These are phyloP conservation scores for Mustela nigripes DNA, from an alignment of 2,113 vertebrate genomes.

Conservation along the genomic window DNA sequence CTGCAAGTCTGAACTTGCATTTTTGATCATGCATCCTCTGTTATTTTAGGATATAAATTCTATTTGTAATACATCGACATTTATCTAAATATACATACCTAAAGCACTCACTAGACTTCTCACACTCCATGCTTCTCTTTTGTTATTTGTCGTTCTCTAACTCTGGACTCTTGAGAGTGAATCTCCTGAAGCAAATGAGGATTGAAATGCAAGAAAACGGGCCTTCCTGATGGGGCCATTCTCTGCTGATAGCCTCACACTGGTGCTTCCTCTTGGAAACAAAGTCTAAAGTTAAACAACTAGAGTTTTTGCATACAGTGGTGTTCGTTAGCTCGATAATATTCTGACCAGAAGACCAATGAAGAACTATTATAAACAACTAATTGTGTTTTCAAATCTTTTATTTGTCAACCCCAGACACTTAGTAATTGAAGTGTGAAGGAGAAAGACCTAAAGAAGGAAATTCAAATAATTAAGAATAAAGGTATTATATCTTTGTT, in stretches of 20 bases:
- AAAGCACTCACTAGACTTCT: neutral
- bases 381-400: neutral
- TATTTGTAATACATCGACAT: neutral
- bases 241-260: neutral
- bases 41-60: neutral
- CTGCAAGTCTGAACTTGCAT: neutral
- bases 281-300: neutral
- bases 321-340: neutral
- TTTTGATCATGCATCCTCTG: slow-evolving; percentile 57
- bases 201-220: neutral
- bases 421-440: slow-evolving; percentile 23
- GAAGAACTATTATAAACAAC: neutral
- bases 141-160: neutral
- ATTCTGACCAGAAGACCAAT: neutral
- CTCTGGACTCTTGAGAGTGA: neutral
- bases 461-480: slow-evolving; percentile 47
- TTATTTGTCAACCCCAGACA: neutral
- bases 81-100: neutral
- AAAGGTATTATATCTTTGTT: neutral
- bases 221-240: slow-evolving; percentile 1
- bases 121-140: neutral
- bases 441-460: neutral
- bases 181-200: neutral
- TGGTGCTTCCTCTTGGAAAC: neutral
- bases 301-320: neutral